Evolutionary conservation across 2,888 invertebrate species (phyloP).

Genomic region (Aporophyla lueneburgensis): DNA sequence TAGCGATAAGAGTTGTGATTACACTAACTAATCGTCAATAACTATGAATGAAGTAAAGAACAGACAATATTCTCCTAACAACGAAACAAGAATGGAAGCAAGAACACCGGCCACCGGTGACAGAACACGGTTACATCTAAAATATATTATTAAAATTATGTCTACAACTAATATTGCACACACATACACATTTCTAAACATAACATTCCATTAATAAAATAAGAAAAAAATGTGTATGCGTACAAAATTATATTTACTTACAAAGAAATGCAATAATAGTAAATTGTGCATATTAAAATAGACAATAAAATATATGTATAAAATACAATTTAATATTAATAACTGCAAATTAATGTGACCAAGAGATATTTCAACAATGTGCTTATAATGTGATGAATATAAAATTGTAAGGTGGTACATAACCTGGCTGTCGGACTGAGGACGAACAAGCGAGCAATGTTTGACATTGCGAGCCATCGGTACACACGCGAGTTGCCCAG

Average conservation of each 20-base stretch:
- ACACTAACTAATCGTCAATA: conserved; percentile 87
- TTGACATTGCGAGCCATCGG: conserved; percentile 79
- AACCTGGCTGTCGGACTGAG: conserved; percentile 47
- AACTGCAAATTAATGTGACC: conserved; percentile 87
- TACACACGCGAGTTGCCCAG: conserved; percentile 67
- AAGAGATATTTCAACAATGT: conserved; percentile 82
- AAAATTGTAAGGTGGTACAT: conserved; percentile 63
- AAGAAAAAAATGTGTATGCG: conserved; percentile 88
- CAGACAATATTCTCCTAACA: conserved; percentile 78
- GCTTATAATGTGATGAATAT: conserved; percentile 76
- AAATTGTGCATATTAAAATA: conserved; percentile 89
- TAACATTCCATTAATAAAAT: conserved; percentile 81
- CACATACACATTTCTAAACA: conserved; percentile 90
- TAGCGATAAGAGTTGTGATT: conserved; percentile 87
- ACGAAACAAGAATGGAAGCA: conserved; percentile 86
- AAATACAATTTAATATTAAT: conserved; percentile 87
- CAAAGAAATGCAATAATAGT: conserved; percentile 87
- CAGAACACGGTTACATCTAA: conserved; percentile 79
- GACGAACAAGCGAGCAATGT: conserved; percentile 82
- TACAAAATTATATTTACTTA: conserved; percentile 87
- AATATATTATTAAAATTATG: conserved; percentile 83
- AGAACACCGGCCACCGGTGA: conserved; percentile 63
- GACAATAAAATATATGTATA: conserved; percentile 89
- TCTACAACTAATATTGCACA: conserved; percentile 91
- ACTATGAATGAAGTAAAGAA: conserved; percentile 80